These are phyloP conservation scores for Erebia aethiops DNA, from an alignment of 2,888 invertebrate genomes.

Conservation along the genomic window DNA sequence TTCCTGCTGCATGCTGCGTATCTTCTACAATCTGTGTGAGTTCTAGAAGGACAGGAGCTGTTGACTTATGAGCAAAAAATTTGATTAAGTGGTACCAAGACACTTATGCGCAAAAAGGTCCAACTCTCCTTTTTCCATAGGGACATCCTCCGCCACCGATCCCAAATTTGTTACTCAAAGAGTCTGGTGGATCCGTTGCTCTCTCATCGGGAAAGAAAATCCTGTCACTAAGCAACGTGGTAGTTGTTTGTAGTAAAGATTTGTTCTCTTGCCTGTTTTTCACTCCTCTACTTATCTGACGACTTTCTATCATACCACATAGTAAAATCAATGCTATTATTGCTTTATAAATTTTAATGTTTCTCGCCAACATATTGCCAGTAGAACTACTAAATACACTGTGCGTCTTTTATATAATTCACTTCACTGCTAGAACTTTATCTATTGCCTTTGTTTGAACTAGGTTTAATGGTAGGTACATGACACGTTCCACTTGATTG, in stretches of 20 bases:
- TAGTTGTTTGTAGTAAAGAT: background rate
- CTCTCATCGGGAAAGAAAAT: conserved; percentile 4
- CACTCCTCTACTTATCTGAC: background rate
- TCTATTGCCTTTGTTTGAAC: background rate
- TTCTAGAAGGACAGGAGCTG: background rate
- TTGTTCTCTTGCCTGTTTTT: background rate
- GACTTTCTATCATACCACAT: background rate
- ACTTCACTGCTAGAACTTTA: background rate
- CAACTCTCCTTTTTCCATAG: background rate
- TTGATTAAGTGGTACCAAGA: too few species aligned
- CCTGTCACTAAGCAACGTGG: background rate
- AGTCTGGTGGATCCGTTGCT: background rate
- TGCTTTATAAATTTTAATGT: background rate
- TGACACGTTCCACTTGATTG: conserved; percentile 5
- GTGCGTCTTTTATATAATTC: background rate
- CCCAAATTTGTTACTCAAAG: background rate
- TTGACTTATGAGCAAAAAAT: too few species aligned
- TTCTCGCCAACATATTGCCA: background rate
- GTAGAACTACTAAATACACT: background rate
- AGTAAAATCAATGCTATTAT: background rate
- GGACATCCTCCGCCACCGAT: background rate
- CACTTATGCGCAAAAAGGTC: background rate
- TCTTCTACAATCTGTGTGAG: background rate
- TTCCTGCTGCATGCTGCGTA: too few species aligned
- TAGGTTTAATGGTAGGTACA: background rate